Evolutionary conservation across 2,113 vertebrate genomes (phyloP), one percentile per base, ranked within the genome.

Genomic region (Diglossa brunneiventris): DNA sequence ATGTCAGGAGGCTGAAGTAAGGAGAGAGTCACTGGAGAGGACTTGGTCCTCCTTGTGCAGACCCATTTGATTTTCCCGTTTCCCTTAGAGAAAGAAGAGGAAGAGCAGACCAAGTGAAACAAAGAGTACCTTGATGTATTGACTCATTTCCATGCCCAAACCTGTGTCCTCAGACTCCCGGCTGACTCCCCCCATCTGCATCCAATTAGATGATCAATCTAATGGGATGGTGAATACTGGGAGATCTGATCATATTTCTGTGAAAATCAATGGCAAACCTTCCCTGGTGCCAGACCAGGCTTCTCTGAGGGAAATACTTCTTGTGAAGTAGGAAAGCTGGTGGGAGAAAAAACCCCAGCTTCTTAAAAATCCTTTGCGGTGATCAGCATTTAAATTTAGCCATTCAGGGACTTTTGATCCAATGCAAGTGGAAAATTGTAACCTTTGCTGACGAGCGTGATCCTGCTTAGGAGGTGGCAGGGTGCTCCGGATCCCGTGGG

Each of bases 351-450:
- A 35, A 18, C 0, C 4, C 5, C 18, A 39, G 5, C 50, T 24
- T 53, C 39, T 74, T 82, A 69, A 75, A 68, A 83, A 20, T 39
- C 35, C 26, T 49, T 88, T 92, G 80, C 0, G 0, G 46, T 63
- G 7, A 74, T 64, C 35, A 59, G 33, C 22, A 53, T 86, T 78
- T 80, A 88, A 41, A 75, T 75, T 49, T 33, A 79, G 55, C 52
- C 19, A 35, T 74, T 30, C 52, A n/a, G 50, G 73, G 83, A 22
- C 59, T 80, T 89, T 20, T 74, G 75, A 94, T 86, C 75, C 85
- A 62, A 9, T 41, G 26, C 23, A 56, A 68, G 28, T 75, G 90
- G 94, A 90, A 97, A 95, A 69, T 56, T 19, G 39, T 92, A 78
- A 86, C 90, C 72, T 95, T 89, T 95, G 58, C 67, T 64, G 56